phyloP scores from a whole-genome alignment of 2,113 vertebrate species.

The Aegotheles bennettii region DNA sequence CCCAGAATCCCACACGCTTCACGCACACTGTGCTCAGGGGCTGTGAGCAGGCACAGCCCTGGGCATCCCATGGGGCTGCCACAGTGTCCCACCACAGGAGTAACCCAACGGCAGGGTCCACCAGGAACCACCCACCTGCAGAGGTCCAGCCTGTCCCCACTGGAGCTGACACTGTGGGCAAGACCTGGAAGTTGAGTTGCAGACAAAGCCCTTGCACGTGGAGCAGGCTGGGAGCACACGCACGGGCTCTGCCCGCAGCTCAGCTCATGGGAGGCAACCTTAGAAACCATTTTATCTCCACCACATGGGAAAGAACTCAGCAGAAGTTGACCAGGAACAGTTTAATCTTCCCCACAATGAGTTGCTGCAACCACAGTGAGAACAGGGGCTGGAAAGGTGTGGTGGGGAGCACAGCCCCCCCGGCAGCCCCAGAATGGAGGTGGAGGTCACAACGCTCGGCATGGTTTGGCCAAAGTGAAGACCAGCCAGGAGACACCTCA shows the following conservation, averaged over 20 bases:
- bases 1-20: neutral
- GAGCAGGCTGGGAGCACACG: accelerated
- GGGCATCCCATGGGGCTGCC: accelerated
- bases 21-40: neutral
- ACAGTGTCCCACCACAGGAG: accelerated
- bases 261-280: neutral
- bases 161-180: accelerated
- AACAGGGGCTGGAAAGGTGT: accelerated
- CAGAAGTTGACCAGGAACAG: accelerated
- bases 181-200: accelerated
- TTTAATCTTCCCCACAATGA: neutral
- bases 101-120: neutral
- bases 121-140: neutral
- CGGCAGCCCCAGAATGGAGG: accelerated
- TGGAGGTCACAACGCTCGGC: accelerated
- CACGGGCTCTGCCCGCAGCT: accelerated
- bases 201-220: accelerated
- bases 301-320: accelerated
- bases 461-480: neutral
- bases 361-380: accelerated
- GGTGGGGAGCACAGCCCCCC: no score
- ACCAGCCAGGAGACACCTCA: neutral
- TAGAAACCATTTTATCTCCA: neutral
- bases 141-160: neutral
- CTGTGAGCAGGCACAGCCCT: neutral